Evolutionary conservation across 2,797 vertebrate genomes (phyloP), one percentile per base, ranked within the genome.

Genomic region (Neosilurus hyrtlii): DNA sequence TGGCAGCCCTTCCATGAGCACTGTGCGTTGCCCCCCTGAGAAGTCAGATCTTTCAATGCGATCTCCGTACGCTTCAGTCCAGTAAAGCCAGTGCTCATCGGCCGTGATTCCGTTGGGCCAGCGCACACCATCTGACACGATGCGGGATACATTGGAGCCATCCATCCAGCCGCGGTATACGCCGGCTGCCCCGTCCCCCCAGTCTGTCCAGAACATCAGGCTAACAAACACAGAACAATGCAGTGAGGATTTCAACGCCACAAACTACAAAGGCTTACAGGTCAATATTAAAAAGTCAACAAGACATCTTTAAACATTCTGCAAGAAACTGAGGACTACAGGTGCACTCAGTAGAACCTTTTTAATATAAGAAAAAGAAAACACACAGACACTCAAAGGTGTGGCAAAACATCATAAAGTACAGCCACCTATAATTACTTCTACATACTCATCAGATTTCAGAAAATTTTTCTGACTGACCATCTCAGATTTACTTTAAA

Each of bases 141-240:
- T 95, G 84, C 95, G 94, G 0, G 90, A 88, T 0, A 94, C 93
- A 0, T 91, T 94, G 0, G 96, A 95, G 4, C 97, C 98, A 0
- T 99, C 98, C 98, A 99, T 99, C 89, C 94, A 94, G 35, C 96
- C 95, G 11, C 95, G 94, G 92, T 98, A 99, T 79, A 99, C 93
- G 0, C 97, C 97, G 0, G 96, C 96, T 0, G 94, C 95, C 43
- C 93, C 88, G 88, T 99, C 96, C 0, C 98, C 98, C 98, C 98
- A 99, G 92, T 99, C 98, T 0, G 98, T 99, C 98, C 98, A 99
- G 92, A 99, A 99, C 98, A 99, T 99, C 89, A 99, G 81, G 79
- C 98, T 99, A 90, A 15, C 54, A 67, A 37, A 90, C 54, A 77
- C 10, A 49, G 30, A 16, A 61, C 16, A 20, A 61, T 11, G 16